A percentile compares a stretch with the other conserved stretches of the same genome.
These are phyloP conservation scores for Lampropteryx suffumata DNA, from an alignment of 2,888 invertebrate species.

Conservation along the genomic window DNA sequence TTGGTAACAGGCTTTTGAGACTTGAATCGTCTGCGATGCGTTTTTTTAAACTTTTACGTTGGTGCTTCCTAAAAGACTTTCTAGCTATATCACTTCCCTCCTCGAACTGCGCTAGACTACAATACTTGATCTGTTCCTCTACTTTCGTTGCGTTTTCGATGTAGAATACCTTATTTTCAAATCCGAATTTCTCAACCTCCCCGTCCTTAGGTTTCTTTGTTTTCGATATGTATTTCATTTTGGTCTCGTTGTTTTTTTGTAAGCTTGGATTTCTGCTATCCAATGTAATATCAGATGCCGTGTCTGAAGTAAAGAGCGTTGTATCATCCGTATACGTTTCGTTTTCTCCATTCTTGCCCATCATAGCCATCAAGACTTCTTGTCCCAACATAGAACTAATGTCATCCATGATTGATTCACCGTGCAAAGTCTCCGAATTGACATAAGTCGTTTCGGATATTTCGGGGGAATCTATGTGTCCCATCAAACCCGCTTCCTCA, in stretches of 20 bases:
- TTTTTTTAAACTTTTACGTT: conserved; percentile 74
- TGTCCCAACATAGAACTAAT: conserved; percentile 89
- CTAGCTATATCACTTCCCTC: conserved; percentile 93
- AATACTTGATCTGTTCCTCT: conserved; percentile 86
- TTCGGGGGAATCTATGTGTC: conserved; percentile 93
- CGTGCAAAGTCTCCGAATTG: conserved; percentile 88
- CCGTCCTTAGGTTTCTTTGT: conserved; percentile 72
- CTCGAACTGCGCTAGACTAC: conserved; percentile 91
- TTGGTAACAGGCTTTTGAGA: conserved; percentile 61
- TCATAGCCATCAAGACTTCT: conserved; percentile 86
- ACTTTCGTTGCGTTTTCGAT: conserved; percentile 74
- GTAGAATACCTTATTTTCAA: conserved; percentile 88
- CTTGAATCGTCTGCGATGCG: conserved; percentile 56
- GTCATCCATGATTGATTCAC: conserved; percentile 91
- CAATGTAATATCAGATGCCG: conserved; percentile 75
- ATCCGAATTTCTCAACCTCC: conserved; percentile 85
- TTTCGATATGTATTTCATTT: conserved; percentile 81
- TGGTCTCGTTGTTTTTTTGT: conserved; percentile 83
- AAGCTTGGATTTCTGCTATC: conserved; percentile 79
- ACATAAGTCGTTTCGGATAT: conserved; percentile 88
- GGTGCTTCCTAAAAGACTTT: conserved; percentile 86
- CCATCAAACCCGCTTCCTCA: conserved; percentile 83
- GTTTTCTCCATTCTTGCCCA: conserved; percentile 82
- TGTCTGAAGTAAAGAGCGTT: conserved; percentile 84
- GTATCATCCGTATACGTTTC: conserved; percentile 89